These are phyloP conservation scores for Flexamia atlantica DNA, from an alignment of 2,888 invertebrate species.

Conservation along the genomic window DNA sequence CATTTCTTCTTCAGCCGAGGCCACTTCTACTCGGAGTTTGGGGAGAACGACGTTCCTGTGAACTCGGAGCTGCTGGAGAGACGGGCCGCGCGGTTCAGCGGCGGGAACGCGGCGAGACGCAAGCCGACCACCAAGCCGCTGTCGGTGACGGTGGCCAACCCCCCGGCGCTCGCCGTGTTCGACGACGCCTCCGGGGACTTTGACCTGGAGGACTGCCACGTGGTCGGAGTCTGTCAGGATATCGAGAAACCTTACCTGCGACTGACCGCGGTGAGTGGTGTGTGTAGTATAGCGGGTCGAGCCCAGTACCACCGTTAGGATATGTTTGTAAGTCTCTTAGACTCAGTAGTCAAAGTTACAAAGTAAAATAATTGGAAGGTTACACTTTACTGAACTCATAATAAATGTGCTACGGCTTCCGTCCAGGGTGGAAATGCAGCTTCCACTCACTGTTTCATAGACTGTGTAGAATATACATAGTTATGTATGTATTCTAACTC, in stretches of 20 bases:
- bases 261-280: constrained; percentile 83
- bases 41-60: constrained; percentile 79
- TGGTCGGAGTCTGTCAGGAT: constrained; percentile 96
- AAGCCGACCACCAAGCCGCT: constrained; percentile 26
- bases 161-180: constrained; percentile 7
- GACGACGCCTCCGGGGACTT: constrained; percentile 63
- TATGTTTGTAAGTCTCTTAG: too few relatives aligned
- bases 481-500: too few relatives aligned
- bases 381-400: too few relatives aligned
- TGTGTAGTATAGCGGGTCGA: too few relatives aligned
- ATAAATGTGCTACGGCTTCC: too few relatives aligned
- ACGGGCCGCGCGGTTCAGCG: constrained; percentile 92
- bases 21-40: constrained; percentile 83
- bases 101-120: constrained; percentile 67
- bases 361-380: too few relatives aligned
- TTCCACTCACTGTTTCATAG: too few relatives aligned
- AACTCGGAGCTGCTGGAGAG: constrained; percentile 90
- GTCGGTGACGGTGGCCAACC: constrained; percentile 51
- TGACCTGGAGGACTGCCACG: constrained; percentile 84
- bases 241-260: constrained; percentile 98
- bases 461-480: too few relatives aligned
- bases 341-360: too few relatives aligned
- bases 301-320: too few relatives aligned
- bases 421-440: too few relatives aligned
- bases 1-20: constrained; percentile 70